Percentiles rank a stretch among this genome's conserved stretches.
Conservation (phyloP, 2,797 vertebrate genomes). For the Amblyraja radiata region DNA sequence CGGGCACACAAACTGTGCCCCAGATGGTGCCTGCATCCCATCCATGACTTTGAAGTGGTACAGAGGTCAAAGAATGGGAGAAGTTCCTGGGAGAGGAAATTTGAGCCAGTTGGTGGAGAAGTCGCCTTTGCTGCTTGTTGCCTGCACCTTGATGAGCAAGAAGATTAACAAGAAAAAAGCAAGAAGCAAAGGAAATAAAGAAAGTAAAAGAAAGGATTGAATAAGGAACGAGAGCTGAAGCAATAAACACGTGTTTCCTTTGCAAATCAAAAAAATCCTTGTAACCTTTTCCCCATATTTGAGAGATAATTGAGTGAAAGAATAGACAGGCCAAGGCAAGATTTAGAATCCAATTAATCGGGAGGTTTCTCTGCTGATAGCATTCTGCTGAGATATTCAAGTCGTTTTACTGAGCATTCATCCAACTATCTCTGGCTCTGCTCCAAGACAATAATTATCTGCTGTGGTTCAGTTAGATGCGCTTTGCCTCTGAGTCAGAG, state of each 20-base stretch:
- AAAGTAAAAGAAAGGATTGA: not conserved
- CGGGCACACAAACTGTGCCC: not conserved
- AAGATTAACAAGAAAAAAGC: not conserved
- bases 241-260: not conserved
- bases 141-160: not conserved
- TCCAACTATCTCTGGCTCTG: not conserved
- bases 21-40: not conserved
- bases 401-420: constrained; percentile 12
- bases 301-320: constrained; percentile 30
- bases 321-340: constrained; percentile 27
- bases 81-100: not conserved
- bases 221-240: not conserved
- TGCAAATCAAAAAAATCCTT: not conserved
- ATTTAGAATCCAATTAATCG: constrained; percentile 10
- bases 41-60: too few relatives aligned
- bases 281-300: constrained; percentile 25
- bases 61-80: not conserved
- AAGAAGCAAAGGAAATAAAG: not conserved
- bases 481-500: not conserved
- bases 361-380: not conserved
- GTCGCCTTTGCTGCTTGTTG: not conserved
- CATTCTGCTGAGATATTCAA: not conserved
- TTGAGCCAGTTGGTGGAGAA: not conserved
- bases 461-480: not conserved
- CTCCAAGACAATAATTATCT: constrained; percentile 10